Base-by-base conservation (phyloP, 2,888 invertebrate species). In the Scrobipalpa atriplicella region DNA sequence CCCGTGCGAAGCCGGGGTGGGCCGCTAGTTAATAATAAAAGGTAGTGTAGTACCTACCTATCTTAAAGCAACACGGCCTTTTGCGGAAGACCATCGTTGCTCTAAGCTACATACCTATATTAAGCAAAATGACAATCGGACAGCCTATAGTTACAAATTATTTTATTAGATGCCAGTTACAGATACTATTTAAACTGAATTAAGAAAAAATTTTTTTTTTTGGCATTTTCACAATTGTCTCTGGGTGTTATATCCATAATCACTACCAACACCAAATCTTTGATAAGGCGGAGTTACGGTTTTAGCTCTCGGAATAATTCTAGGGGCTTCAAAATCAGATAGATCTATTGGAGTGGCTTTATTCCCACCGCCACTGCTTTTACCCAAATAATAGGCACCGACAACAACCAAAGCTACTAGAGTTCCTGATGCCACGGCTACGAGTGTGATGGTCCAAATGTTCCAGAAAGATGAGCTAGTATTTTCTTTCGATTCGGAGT, bases 361-460 rank as follows among this genome's bases (percentile, higher is more conserved):
- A 21, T 69, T 69, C 29, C 29, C 5, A 7, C 13, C 65, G 9
- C 68, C 66, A 62, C 64, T 69, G 0, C 71, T 66, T 66, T 76
- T 78, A 0, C 82, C 82, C 18, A 71, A 69, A 60, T 78, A 72
- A 69, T 80, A 83, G 0, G 79, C 72, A 38, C 74, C 65, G 11
- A 78, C 72, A 5, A 65, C 65, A n/a, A 75, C 62, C 7, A 78
- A 39, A 13, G 69, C 70, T 61, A 78, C 11, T n/a, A 69, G 62
- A 11, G 71, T 70, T 6, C 75, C 52, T 11, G 69, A 67, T 13
- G 67, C 78, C 16, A 79, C 68, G 0, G 71, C 66, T 10, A 81
- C 73, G 19, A 82, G 65, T 8, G 73, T 61, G 51, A 83, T 80
- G 2, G 76, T 76, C 66, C 74, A 75, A 1, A 69, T 52, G 64